Evolutionary conservation across 2,888 invertebrate species (phyloP), one percentile per base, ranked within the genome.

Genomic region (Amiota minor): DNA sequence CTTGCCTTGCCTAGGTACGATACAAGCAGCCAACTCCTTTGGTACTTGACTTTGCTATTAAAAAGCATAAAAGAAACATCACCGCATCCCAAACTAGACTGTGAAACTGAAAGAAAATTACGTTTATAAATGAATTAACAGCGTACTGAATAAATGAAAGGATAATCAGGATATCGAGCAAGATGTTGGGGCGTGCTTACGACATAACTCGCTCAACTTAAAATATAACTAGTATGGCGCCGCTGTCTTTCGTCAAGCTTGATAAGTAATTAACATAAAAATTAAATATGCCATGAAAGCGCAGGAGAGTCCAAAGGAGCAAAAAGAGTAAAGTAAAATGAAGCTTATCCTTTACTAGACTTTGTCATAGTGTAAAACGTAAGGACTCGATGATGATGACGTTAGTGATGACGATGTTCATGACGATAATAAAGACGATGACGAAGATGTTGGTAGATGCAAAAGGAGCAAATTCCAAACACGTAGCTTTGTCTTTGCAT

Each of bases 91-190:
- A 53, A 35, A 16, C 18, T 49, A 62, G 64, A 59, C 35, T 35
- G 6, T 35, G 35, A 35, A 35, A 35, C 50, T 20, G 18, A 35
- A 16, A 67, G 68, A 70, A 76, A 78, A 76, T 78, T 83, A 82
- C 74, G 78, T 81, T 80, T 82, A 86, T 88, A 88, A 87, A 85
- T 84, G 85, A 88, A 88, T 87, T 88, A 88, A 85, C 87, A 86
- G 81, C 77, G 80, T 77, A 81, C 85, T 84, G 87, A 86, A 86
- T 87, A 86, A 88, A 86, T 86, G 87, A 88, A 88, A 88, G 88
- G 88, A 88, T 88, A 87, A 88, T 86, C 88, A 82, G 83, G 81
- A 79, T 79, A 81, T 79, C 79, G 80, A 76, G 82, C 65, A 67
- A 46, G 50, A n/a, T 35, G 50, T 18, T 16, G 55, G 35, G 23